A percentile compares a stretch with the other conserved stretches of the same genome.
phyloP scores from a whole-genome alignment of 1,140 invertebrate genomes.

The Wasmannia auropunctata region DNA sequence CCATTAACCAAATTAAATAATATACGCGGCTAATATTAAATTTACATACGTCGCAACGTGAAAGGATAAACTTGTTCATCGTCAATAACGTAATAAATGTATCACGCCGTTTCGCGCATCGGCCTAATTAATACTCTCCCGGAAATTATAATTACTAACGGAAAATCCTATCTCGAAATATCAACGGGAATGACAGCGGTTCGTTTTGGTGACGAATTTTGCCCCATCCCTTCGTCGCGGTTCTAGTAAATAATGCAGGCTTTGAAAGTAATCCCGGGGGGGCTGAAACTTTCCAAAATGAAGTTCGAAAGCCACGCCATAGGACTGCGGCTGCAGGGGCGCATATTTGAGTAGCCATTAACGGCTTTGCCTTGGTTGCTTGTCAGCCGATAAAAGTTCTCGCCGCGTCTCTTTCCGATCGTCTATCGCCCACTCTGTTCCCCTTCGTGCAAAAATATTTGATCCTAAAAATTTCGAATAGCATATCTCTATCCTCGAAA shows the following conservation, averaged over 20 bases:
- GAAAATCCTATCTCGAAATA: slow-evolving; percentile 49
- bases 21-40: slow-evolving; percentile 43
- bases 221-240: slow-evolving; percentile 17
- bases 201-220: slow-evolving; percentile 35
- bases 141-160: slow-evolving; percentile 45
- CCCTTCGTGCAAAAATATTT: slow-evolving; percentile 57
- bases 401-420: slow-evolving; percentile 49
- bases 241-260: slow-evolving; percentile 73
- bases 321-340: slow-evolving; percentile 61
- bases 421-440: not conserved
- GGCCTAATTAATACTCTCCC: slow-evolving; percentile 51
- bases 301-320: slow-evolving; percentile 76
- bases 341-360: slow-evolving; percentile 80
- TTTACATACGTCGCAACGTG: slow-evolving; percentile 51
- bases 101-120: slow-evolving; percentile 38
- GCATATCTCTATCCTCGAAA: slow-evolving; percentile 47
- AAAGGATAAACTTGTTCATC: slow-evolving; percentile 55
- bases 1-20: slow-evolving; percentile 59
- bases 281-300: slow-evolving; percentile 75
- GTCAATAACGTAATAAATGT: slow-evolving; percentile 48
- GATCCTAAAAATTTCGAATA: slow-evolving; percentile 44
- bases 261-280: slow-evolving; percentile 65
- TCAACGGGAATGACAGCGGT: slow-evolving; percentile 32
- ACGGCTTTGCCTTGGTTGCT: slow-evolving; percentile 76
- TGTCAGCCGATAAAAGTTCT: slow-evolving; percentile 77